These are phyloP conservation scores for Amblyjoppa proteus DNA, from an alignment of 2,888 invertebrate species.

Conservation along the genomic window DNA sequence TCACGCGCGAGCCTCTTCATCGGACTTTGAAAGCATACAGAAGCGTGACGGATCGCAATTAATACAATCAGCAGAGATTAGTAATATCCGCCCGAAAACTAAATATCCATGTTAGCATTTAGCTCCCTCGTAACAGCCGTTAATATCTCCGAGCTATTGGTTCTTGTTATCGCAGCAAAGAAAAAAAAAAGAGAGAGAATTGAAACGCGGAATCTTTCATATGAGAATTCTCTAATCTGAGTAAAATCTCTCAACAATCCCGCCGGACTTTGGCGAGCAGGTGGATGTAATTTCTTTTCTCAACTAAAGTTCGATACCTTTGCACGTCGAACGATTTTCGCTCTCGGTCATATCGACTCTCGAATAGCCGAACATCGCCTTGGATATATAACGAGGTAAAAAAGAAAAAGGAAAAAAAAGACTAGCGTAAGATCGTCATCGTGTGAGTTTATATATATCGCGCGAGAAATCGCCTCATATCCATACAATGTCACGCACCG, in stretches of 20 bases:
- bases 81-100: not conserved
- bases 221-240: not conserved
- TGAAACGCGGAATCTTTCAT: not conserved
- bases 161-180: not conserved
- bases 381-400: not conserved
- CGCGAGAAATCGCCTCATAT: slow-evolving; percentile 82
- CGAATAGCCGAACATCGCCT: slow-evolving; percentile 7
- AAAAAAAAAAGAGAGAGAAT: not conserved
- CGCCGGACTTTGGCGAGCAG: not conserved
- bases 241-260: not conserved
- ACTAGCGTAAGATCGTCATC: not conserved
- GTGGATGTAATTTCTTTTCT: not conserved
- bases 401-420: not conserved
- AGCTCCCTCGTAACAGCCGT: not conserved
- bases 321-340: not conserved
- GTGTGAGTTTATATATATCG: slow-evolving; percentile 71
- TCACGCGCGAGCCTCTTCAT: too few relatives aligned
- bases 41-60: not conserved
- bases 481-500: slow-evolving; percentile 84
- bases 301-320: not conserved
- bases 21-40: too few relatives aligned
- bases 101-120: not conserved
- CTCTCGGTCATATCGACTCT: slow-evolving; percentile 39
- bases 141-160: not conserved
- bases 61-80: not conserved